Evolutionary conservation across 2,888 invertebrate species (phyloP), one percentile per base, ranked within the genome.

Genomic region (Athripsodes cinereus): DNA sequence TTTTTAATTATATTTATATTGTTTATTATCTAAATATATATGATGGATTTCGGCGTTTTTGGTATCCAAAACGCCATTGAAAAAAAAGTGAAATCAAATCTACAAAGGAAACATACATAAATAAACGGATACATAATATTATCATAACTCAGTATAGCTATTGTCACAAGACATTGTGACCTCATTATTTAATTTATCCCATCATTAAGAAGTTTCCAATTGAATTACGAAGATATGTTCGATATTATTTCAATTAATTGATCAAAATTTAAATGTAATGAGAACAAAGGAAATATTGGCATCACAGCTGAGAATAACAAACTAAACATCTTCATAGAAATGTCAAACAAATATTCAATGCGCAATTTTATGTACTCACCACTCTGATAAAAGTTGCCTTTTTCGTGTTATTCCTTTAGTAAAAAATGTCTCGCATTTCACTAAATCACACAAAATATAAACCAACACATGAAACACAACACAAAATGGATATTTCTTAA

Each of bases 341-440:
- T 40, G 40, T 40, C 40, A 40, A 40, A 40, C 40, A 40, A 40
- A 40, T 16, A 40, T 40, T 40, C n/a, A 40, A 40, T 40, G 40
- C 40, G 40, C 16, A 40, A 13, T 40, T 40, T n/a, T n/a, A 5
- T 16, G 40, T 40, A 40, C 40, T 40, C 16, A 40, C 40, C 40
- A 40, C 40, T n/a, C 40, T 3, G 5, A n/a, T 13, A 13, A 8
- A 40, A 40, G 5, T n/a, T 5, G n/a, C 16, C 3, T 16, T 40
- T 13, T 5, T 13, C 40, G 13, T 40, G 16, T 40, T n/a, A 40
- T n/a, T 40, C 40, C 40, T 13, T n/a, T 40, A 16, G 40, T 8
- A 16, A 40, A 40, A 40, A n/a, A n/a, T 40, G 13, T 8, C 13
- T 5, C 3, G 13, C 40, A 40, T 40, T n/a, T 40, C 40, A 40